Evolutionary conservation across 37 sponge, comb jelly and placozoan species (phyloP), one percentile per base, ranked within the genome.

Genomic region (Axinella damicornis): DNA sequence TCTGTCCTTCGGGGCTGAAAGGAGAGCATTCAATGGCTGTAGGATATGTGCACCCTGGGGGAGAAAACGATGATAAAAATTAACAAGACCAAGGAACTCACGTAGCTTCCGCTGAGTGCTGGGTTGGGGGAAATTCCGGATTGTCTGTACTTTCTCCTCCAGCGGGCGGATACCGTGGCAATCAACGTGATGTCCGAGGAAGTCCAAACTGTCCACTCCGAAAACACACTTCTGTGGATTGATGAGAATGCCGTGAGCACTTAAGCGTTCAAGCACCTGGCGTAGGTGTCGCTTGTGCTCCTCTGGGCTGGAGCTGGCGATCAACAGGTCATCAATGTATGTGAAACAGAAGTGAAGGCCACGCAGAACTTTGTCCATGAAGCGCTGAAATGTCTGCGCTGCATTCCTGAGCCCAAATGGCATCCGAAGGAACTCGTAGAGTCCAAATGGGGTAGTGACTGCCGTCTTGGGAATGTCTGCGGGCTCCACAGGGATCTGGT

Each of bases 51-150:
- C 90, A 56, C 80, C 71, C 36, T 82, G 46, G 2, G 90, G 84
- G 0, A 77, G 28, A 62, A 89, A 90, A 25, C 69, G 85, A 36
- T 83, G 90, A 56, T 84, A 90, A 64, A 85, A 90, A 27, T 62
- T n/a, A n/a, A n/a, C n/a, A n/a, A n/a, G n/a, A n/a, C n/a, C n/a
- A n/a, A n/a, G n/a, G n/a, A n/a, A n/a, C n/a, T n/a, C n/a, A n/a
- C n/a, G n/a, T n/a, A n/a, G n/a, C n/a, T n/a, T n/a, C n/a, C n/a
- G n/a, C n/a, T n/a, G n/a, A n/a, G n/a, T n/a, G n/a, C n/a, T n/a
- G n/a, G n/a, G n/a, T 52, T 69, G 69, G 22, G 81, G 81, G 28
- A 87, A 87, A 67, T 77, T 61, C 56, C 71, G 86, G 30, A 85
- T 78, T 0, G 63, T 62, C 33, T 70, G 21, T n/a, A 79, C 69